phyloP scores from a whole-genome alignment of 2,888 invertebrate species.

The Steinernema hermaphroditum region DNA sequence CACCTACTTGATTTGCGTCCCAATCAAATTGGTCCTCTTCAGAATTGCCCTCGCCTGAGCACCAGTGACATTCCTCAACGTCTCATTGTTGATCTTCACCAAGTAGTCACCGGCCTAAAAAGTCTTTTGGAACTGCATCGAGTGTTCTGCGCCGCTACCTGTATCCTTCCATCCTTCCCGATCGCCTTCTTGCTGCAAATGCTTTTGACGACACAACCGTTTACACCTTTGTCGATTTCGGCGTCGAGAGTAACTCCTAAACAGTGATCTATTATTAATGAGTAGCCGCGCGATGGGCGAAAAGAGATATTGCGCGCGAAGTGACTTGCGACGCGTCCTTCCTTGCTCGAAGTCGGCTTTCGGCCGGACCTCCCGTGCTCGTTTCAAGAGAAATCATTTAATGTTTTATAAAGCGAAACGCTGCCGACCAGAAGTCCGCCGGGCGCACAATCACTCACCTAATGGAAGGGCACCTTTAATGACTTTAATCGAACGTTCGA shows the following conservation, averaged over 20 bases:
- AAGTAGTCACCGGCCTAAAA: constrained; percentile 71
- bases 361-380: not conserved
- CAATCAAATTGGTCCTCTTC: constrained; percentile 71
- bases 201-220: constrained; percentile 71
- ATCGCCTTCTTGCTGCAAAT: constrained; percentile 71
- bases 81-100: constrained; percentile 72
- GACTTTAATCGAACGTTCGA: constrained; percentile 72
- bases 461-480: constrained; percentile 72
- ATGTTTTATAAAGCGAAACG: not conserved
- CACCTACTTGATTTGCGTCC: constrained; percentile 72
- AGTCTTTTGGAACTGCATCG: not conserved
- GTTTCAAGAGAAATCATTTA: constrained; percentile 3
- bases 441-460: constrained; percentile 67
- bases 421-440: not conserved
- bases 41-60: constrained; percentile 73
- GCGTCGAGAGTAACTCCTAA: constrained; percentile 72
- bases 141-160: constrained; percentile 48
- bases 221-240: constrained; percentile 71
- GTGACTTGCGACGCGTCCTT: not conserved
- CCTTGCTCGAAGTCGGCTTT: not conserved
- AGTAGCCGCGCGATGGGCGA: not conserved
- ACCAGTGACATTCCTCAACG: constrained; percentile 71
- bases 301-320: not conserved
- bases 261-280: constrained; percentile 22
- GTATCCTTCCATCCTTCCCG: constrained; percentile 72